Percentiles rank a stretch among this genome's conserved stretches.
Conservation (phyloP, 1,140 invertebrate genomes). For the Adelges cooleyi region DNA sequence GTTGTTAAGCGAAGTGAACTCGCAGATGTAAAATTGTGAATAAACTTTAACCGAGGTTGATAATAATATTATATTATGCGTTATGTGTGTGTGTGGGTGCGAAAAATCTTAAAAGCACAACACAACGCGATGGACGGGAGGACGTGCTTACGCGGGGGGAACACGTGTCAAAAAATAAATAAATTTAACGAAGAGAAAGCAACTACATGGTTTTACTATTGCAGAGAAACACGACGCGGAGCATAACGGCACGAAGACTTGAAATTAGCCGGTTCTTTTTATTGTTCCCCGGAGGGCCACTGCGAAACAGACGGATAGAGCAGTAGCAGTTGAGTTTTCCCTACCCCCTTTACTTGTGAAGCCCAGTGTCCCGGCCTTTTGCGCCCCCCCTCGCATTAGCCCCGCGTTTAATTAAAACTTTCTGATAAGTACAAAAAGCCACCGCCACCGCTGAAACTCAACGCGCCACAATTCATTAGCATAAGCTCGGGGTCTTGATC, state of each 20-base stretch:
- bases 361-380: slow-evolving; percentile 4
- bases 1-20: too few relatives aligned
- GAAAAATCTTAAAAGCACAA: too few relatives aligned
- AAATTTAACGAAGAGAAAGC: background rate
- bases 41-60: too few relatives aligned
- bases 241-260: slow-evolving; percentile 4
- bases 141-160: background rate
- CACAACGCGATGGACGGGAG: too few relatives aligned
- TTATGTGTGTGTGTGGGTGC: too few relatives aligned
- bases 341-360: background rate
- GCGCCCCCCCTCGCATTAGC: slow-evolving; percentile 19
- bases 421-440: slow-evolving; percentile 26
- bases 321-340: slow-evolving; percentile 2
- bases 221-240: background rate
- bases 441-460: background rate
- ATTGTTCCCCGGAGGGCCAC: slow-evolving; percentile 3
- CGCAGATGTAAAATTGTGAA: too few relatives aligned
- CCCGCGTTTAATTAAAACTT: slow-evolving; percentile 27
- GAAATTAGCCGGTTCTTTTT: slow-evolving; percentile 25
- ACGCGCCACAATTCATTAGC: slow-evolving; percentile 10
- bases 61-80: too few relatives aligned
- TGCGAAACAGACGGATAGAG: slow-evolving; percentile 17
- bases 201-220: background rate
- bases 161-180: slow-evolving; percentile 19
- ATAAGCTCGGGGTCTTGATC: background rate